Base-by-base conservation (phyloP, 2,888 invertebrate species). In the Drosophila mulleri region DNA sequence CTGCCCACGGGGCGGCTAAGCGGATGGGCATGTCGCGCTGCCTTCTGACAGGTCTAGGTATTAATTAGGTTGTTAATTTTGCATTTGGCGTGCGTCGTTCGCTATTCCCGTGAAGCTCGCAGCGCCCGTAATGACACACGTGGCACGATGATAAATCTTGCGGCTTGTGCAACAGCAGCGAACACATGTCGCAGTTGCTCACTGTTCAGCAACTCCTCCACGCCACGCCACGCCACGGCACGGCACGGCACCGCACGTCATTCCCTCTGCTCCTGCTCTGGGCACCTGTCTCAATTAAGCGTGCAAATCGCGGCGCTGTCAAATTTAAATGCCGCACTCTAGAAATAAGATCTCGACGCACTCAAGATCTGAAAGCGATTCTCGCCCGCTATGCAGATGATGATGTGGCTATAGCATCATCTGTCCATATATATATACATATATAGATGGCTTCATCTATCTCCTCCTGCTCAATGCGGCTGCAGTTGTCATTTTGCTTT, bases 51-150 rank as follows among this genome's bases (percentile, higher is more conserved):
- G 69, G 67, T 66, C 84, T 80, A 88, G 83, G 86, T 88, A 92
- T 92, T 91, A 91, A 91, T 91, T 91, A 92, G 91, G 91, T 91
- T 92, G 92, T 91, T 91, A 92, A 91, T 91, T 91, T 90, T 90
- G 88, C 90, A 91, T 90, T 91, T 89, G 86, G 89, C 90, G 84
- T 77, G 80, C 90, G 90, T 88, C 89, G 88, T 70, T 73, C 74
- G 83, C 89, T 76, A 75, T 88, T 86, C 89, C 85, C 85, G 88
- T 86, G 88, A 81, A 90, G 77, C 72, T 52, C 44, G 75, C 88
- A 76, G 64, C 67, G 78, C 70, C 70, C 61, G 67, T 72, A 75
- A 70, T 74, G 74, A 73, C 76, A 79, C 84, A 88, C 86, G 90
- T 88, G 84, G 80, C 80, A 80, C 66, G 83, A 89, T 85, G 84